phyloP scores from a whole-genome alignment of 1,140 invertebrate species.

The Pogonomyrmex californicus region DNA sequence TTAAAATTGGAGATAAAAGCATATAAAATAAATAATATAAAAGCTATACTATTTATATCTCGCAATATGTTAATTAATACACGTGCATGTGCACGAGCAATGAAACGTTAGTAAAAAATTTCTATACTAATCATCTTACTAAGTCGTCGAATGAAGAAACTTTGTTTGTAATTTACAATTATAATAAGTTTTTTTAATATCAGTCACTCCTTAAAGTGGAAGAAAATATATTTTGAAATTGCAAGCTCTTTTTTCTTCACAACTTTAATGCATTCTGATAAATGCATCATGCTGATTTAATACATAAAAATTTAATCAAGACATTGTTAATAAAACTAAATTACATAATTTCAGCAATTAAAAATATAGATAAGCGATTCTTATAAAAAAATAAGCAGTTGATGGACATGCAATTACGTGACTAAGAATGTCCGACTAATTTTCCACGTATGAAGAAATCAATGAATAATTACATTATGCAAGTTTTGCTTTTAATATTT shows the following conservation, averaged over 20 bases:
- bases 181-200: not conserved
- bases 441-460: not conserved
- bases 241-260: not conserved
- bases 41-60: not conserved
- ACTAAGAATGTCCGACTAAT: not conserved
- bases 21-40: not conserved
- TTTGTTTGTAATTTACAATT: not conserved
- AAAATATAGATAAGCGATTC: not conserved
- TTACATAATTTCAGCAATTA: not conserved
- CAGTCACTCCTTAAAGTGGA: not conserved
- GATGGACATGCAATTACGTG: not conserved
- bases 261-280: not conserved
- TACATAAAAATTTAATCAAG: not conserved
- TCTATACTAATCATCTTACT: not conserved
- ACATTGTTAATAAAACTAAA: not conserved
- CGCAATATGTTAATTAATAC: conserved; percentile 6
- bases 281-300: too few species aligned
- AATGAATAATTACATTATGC: not conserved
- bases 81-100: not conserved
- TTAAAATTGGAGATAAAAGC: too few species aligned
- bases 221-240: not conserved
- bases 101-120: not conserved
- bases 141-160: not conserved
- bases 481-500: not conserved
- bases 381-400: not conserved